These are phyloP conservation scores for Zosterops hypoxanthus DNA, from an alignment of 2,113 vertebrate species.

Conservation along the genomic window DNA sequence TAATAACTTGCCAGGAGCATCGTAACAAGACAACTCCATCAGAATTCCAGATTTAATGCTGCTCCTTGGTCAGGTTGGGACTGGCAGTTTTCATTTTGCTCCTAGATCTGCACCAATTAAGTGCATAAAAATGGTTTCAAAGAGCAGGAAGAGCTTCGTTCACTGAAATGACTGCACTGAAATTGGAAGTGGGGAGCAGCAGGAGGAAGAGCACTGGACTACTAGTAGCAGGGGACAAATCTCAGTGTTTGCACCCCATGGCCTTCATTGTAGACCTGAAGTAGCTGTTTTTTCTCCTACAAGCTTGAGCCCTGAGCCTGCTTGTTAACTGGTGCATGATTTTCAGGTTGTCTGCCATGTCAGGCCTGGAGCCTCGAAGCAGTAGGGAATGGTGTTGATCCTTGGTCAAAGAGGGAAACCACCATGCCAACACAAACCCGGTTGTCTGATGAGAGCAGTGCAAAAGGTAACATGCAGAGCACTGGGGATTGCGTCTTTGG, in stretches of 20 bases:
- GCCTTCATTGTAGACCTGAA: background rate
- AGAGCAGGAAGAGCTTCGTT: background rate
- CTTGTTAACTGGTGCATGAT: background rate
- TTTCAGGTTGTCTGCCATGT: background rate
- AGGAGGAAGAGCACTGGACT: background rate
- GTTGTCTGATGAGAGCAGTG: background rate
- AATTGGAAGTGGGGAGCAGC: background rate
- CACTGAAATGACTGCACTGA: background rate
- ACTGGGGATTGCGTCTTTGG: background rate
- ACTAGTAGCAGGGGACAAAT: accelerated
- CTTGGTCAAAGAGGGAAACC: background rate
- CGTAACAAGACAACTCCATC: background rate
- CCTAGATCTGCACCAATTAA: background rate
- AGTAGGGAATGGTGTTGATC: background rate
- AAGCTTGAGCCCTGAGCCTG: background rate
- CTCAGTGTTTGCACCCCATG: background rate
- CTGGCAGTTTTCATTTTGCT: background rate
- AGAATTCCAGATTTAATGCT: background rate
- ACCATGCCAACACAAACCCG: background rate
- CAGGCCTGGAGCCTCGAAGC: background rate
- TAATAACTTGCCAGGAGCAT: background rate
- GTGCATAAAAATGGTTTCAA: background rate
- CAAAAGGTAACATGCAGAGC: background rate
- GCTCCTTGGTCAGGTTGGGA: background rate
- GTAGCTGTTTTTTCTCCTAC: background rate